Percentiles rank a stretch among this genome's conserved stretches.
These are phyloP conservation scores for Tapirus indicus DNA, from an alignment of 2,797 vertebrate species.

Conservation along the genomic window DNA sequence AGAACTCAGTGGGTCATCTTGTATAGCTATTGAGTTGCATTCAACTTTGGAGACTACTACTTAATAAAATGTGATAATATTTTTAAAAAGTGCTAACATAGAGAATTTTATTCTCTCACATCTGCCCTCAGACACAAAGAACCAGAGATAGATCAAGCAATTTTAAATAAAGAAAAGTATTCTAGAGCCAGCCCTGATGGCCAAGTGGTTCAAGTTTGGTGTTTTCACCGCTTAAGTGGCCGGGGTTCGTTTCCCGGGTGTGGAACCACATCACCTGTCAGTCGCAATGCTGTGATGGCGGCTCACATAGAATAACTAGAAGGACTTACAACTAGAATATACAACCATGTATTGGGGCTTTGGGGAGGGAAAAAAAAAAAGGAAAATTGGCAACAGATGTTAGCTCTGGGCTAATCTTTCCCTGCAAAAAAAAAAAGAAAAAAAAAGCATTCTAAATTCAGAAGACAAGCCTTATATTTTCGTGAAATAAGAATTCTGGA, in stretches of 20 bases:
- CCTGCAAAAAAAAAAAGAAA: background rate
- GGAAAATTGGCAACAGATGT: no score
- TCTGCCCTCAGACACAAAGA: background rate
- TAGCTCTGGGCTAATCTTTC: no score
- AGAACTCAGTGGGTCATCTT: background rate
- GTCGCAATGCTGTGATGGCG: no score
- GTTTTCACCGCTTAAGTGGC: no score
- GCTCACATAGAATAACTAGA: no score
- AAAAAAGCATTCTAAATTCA: background rate
- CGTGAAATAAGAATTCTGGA: slow-evolving; percentile 9
- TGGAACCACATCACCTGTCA: no score
- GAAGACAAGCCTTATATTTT: background rate
- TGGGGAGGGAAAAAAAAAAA: no score
- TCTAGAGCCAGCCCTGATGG: background rate
- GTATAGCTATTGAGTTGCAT: background rate
- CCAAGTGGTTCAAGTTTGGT: no score
- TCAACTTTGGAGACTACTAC: background rate
- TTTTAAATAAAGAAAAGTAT: slow-evolving; percentile 33
- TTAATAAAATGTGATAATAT: background rate
- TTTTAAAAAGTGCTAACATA: background rate
- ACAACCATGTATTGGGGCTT: no score
- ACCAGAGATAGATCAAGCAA: background rate
- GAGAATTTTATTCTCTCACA: background rate
- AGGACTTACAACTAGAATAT: no score
- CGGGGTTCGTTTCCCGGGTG: no score